Evolutionary conservation across 2,888 invertebrate genomes (phyloP), one percentile per base, ranked within the genome.

Genomic region (Diogma glabrata): DNA sequence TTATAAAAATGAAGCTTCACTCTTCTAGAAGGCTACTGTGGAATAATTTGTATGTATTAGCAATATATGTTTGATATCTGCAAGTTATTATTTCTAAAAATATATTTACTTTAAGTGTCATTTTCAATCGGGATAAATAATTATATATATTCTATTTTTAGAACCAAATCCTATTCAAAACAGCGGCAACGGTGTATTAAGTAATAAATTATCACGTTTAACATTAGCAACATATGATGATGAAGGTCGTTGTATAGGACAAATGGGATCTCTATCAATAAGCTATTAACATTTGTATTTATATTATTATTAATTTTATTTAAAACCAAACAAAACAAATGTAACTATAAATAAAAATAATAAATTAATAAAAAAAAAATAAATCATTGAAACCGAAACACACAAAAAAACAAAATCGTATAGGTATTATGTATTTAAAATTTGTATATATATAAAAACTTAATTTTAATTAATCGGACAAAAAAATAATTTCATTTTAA

Each of bases 171-270:
- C 69, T 47, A 70, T 70, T 54, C 69, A 70, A 60, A 68, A 64
- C 53, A 69, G 66, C 57, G 70, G 70, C 45, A 66, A 63, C 51
- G 69, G 68, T 12, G 77, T 84, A 9, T 71, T 91, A 3, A 84
- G 87, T 58, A 92, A 90, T 71, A 92, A 91, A 69, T 73, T 92
- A 55, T 86, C 87, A 55, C 81, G 87, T 59, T 76, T 92, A 40
- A 89, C 90, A 28, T 74, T 92, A 53, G 90, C 91, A 36, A 91
- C 91, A 2, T 91, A 91, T 66, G 91, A 92, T 63, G 91, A 91
- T 50, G 81, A 90, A 63, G 91, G 89, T 43, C 82, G 84, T 61
- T 82, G 90, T 62, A 82, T 91, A 55, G 88, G 88, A 28, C 88
- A 89, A 63, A 88, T 87, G 72, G 90, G 91, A 30, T 90, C 90